A percentile compares a stretch with the other conserved stretches of the same genome.
phyloP scores from a whole-genome alignment of 2,797 vertebrate species.

The Melanotaenia parkinsoni region DNA sequence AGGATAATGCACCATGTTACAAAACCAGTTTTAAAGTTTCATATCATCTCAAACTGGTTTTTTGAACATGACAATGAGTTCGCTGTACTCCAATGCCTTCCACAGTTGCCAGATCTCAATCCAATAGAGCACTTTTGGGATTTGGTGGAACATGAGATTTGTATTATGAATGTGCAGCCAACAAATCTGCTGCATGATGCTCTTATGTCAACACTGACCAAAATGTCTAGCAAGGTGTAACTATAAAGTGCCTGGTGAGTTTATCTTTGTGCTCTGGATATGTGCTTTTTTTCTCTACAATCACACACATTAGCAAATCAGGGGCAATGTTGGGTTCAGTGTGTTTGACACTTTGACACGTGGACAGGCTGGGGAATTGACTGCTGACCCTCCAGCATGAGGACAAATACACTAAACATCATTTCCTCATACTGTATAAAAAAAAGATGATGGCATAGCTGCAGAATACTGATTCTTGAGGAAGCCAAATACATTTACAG shows the following conservation, averaged over 20 bases:
- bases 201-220: too few species aligned
- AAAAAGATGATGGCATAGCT: neutral
- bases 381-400: neutral
- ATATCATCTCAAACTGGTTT: too few species aligned
- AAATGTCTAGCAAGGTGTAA: too few species aligned
- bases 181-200: too few species aligned
- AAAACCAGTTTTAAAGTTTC: too few species aligned
- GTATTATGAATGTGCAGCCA: too few species aligned
- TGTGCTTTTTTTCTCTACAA: neutral
- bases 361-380: neutral
- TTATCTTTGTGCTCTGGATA: neutral
- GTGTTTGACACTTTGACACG: neutral
- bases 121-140: too few species aligned
- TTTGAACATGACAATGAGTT: too few species aligned
- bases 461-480: neutral
- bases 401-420: neutral
- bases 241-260: neutral
- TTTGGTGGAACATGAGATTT: too few species aligned
- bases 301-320: neutral
- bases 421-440: neutral
- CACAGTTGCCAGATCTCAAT: too few species aligned
- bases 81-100: too few species aligned
- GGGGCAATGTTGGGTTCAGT: neutral
- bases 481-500: neutral
- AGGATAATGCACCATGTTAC: too few species aligned